Evolutionary conservation across 2,113 vertebrate species (phyloP).

Genomic region (Neoarius graeffei): DNA sequence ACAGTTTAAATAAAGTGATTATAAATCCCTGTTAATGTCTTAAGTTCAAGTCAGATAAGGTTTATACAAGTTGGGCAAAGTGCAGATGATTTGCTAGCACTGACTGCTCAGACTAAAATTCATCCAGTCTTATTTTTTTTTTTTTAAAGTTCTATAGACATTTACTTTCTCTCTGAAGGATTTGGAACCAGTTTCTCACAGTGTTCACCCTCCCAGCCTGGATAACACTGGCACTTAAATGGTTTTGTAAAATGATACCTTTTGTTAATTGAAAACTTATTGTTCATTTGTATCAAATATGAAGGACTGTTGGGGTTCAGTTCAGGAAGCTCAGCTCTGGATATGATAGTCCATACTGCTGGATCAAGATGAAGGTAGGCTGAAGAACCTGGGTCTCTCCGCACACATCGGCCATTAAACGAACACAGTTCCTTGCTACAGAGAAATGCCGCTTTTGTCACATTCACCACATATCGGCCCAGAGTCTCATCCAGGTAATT

Average conservation of each 20-base stretch:
- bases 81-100: background rate
- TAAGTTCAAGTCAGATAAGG: background rate
- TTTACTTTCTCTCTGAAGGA: background rate
- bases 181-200: slow-evolving; percentile 54
- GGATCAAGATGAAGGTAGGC: slow-evolving; percentile 74
- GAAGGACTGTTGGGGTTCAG: background rate
- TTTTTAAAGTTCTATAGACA: background rate
- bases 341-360: slow-evolving; percentile 58
- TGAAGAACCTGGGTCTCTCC: slow-evolving; percentile 49
- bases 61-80: background rate
- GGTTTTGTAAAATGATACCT: background rate
- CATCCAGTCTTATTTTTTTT: background rate
- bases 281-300: slow-evolving; percentile 50
- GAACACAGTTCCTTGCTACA: slow-evolving; percentile 72
- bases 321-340: slow-evolving; percentile 2
- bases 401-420: slow-evolving; percentile 70
- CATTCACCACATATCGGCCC: slow-evolving; percentile 75
- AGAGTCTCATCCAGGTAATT: slow-evolving; percentile 68
- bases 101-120: background rate
- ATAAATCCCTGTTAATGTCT: background rate
- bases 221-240: slow-evolving; percentile 73
- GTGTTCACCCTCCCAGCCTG: slow-evolving; percentile 67
- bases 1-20: background rate
- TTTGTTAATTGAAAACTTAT: slow-evolving; percentile 23
- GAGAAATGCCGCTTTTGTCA: slow-evolving; percentile 68